Percentiles rank a stretch among this genome's conserved stretches.
Conservation (phyloP, 2,113 vertebrate genomes). For the Phocoena phocoena region DNA sequence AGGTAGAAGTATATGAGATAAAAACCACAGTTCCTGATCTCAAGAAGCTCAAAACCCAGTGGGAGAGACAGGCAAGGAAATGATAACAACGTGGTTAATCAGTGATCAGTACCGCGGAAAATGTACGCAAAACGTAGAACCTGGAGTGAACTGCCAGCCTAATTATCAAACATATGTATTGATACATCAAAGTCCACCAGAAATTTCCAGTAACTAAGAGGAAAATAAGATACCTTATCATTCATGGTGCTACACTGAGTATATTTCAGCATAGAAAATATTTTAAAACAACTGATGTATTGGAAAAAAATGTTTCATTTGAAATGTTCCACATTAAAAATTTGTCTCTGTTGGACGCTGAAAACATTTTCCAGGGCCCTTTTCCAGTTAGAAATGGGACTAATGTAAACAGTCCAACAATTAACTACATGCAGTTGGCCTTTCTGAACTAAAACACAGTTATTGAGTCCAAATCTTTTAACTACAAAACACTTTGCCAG, state of each 20-base stretch:
- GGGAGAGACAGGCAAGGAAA: not conserved
- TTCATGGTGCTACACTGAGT: not conserved
- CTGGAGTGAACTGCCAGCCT: not conserved
- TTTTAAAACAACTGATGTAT: not conserved
- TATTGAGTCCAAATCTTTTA: constrained; percentile 10
- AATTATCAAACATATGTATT: not conserved
- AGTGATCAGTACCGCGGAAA: not conserved
- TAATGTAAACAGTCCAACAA: constrained; percentile 44
- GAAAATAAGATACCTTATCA: not conserved
- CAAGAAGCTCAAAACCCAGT: not conserved
- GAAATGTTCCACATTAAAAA: constrained; percentile 49
- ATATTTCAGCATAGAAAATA: constrained; percentile 4
- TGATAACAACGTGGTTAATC: not conserved
- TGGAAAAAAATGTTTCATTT: constrained; percentile 5
- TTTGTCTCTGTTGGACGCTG: constrained; percentile 5
- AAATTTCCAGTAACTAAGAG: not conserved
- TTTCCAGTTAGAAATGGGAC: constrained; percentile 59
- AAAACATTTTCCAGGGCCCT: constrained; percentile 52
- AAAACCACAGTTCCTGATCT: not conserved
- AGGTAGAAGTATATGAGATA: not conserved
- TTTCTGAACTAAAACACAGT: constrained; percentile 26
- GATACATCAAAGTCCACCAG: not conserved
- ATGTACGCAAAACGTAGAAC: not conserved
- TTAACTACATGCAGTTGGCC: constrained; percentile 47
- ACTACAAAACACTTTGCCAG: not conserved